These are phyloP conservation scores for Sebastes steindachneri DNA, from an alignment of 2,797 vertebrate species.

Conservation along the genomic window DNA sequence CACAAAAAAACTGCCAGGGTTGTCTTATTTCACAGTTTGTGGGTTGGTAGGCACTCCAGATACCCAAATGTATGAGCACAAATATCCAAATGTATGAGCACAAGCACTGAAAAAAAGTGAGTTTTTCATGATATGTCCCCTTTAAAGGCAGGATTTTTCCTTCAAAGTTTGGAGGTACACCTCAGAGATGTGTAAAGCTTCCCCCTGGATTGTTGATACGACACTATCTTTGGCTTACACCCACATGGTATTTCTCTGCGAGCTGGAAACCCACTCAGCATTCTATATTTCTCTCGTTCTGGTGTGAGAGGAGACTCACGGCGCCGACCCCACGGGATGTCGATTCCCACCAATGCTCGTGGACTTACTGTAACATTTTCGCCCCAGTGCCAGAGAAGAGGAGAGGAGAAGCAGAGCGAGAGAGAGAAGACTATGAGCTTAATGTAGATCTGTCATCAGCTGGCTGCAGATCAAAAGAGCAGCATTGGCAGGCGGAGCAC, in stretches of 20 bases:
- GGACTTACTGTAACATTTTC: slow-evolving; percentile 45
- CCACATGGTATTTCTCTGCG: slow-evolving; percentile 42
- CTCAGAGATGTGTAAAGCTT: slow-evolving; percentile 34
- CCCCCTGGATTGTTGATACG: slow-evolving; percentile 21
- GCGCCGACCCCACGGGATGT: slow-evolving; percentile 28
- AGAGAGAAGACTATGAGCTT: slow-evolving; percentile 65
- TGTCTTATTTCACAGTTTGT: too few relatives aligned
- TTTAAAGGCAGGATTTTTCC: background rate
- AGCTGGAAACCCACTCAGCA: slow-evolving; percentile 53
- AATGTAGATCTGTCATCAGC: slow-evolving; percentile 82
- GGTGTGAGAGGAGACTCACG: slow-evolving; percentile 33
- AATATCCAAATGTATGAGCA: background rate
- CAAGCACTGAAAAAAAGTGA: background rate
- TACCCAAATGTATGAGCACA: background rate
- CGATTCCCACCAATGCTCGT: slow-evolving; percentile 18
- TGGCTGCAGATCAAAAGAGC: slow-evolving; percentile 81
- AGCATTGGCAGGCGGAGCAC: slow-evolving; percentile 74
- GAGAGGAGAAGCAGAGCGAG: slow-evolving; percentile 40
- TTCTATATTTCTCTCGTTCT: slow-evolving; percentile 35
- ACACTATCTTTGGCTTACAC: slow-evolving; percentile 45
- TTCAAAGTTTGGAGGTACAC: slow-evolving; percentile 1
- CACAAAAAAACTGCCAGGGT: too few relatives aligned
- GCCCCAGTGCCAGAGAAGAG: slow-evolving; percentile 42
- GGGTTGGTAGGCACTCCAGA: background rate
- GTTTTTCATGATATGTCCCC: background rate